phyloP scores from a whole-genome alignment of 2,113 vertebrate species.

The Egretta garzetta region DNA sequence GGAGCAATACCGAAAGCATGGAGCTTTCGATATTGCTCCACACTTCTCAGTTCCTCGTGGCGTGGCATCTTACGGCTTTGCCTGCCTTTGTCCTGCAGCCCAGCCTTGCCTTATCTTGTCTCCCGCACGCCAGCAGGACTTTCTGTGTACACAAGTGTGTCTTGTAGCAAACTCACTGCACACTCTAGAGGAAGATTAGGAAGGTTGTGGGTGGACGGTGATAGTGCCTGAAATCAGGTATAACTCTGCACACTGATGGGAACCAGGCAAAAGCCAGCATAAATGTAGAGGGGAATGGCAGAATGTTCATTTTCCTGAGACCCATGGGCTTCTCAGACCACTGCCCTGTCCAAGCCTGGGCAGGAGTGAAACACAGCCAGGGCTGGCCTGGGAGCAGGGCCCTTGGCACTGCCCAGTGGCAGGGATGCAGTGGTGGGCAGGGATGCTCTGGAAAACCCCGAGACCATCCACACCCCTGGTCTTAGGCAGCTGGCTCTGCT shows the following conservation, averaged over 20 bases:
- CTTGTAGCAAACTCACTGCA: background rate
- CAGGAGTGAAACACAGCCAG: background rate
- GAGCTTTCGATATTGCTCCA: background rate
- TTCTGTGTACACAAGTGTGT: background rate
- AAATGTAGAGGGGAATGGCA: background rate
- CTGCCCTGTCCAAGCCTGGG: background rate
- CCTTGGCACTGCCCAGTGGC: background rate
- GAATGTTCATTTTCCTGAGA: background rate
- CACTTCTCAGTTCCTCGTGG: background rate
- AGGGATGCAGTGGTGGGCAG: background rate
- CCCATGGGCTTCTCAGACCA: background rate
- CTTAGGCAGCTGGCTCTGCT: background rate
- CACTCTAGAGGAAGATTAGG: background rate
- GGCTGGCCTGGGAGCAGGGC: background rate
- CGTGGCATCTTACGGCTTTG: background rate
- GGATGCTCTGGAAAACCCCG: background rate
- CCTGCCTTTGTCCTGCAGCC: background rate
- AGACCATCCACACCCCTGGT: background rate
- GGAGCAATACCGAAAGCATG: fast-evolving
- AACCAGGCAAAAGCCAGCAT: background rate
- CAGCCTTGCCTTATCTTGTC: background rate
- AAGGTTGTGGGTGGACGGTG: background rate
- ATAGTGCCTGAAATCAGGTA: background rate
- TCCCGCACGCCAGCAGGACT: background rate
- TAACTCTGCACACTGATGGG: background rate